Evolutionary conservation across 2,113 vertebrate genomes (phyloP).

Genomic region (Alligator mississippiensis): DNA sequence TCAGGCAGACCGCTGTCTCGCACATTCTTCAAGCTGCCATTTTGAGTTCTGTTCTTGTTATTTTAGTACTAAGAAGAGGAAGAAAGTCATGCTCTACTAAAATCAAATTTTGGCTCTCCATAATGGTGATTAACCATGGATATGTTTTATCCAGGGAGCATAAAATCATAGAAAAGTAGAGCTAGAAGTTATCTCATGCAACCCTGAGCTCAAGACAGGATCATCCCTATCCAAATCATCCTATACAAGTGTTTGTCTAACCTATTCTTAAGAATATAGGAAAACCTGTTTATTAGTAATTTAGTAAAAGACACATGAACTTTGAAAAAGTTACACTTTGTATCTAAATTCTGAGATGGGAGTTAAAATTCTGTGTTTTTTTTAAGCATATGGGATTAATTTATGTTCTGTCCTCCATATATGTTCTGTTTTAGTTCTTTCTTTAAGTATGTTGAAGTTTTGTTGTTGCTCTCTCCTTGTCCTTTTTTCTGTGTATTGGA

Average conservation of each 20-base stretch:
- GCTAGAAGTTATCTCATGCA: too few relatives aligned
- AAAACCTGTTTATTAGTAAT: neutral
- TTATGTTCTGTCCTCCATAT: neutral
- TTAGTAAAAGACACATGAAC: neutral
- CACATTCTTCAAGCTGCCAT: neutral
- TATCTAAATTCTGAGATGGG: neutral
- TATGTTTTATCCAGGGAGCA: too few relatives aligned
- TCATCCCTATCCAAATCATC: too few relatives aligned
- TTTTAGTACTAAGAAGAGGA: neutral
- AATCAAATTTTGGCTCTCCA: neutral
- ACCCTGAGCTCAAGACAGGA: too few relatives aligned
- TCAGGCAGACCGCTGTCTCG: neutral
- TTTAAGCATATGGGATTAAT: neutral
- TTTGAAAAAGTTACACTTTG: neutral
- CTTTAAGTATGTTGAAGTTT: neutral
- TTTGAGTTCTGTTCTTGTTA: fast-evolving
- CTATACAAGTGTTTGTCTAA: too few relatives aligned
- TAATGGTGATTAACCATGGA: neutral
- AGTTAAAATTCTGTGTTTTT: neutral
- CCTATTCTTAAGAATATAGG: neutral
- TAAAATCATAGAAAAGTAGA: too few relatives aligned
- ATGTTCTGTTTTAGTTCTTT: neutral
- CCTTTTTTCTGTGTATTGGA: fast-evolving
- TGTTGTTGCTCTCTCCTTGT: too few relatives aligned
- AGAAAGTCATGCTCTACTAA: neutral